phyloP scores from a whole-genome alignment of 2,113 vertebrate genomes.

The Tichodroma muraria region DNA sequence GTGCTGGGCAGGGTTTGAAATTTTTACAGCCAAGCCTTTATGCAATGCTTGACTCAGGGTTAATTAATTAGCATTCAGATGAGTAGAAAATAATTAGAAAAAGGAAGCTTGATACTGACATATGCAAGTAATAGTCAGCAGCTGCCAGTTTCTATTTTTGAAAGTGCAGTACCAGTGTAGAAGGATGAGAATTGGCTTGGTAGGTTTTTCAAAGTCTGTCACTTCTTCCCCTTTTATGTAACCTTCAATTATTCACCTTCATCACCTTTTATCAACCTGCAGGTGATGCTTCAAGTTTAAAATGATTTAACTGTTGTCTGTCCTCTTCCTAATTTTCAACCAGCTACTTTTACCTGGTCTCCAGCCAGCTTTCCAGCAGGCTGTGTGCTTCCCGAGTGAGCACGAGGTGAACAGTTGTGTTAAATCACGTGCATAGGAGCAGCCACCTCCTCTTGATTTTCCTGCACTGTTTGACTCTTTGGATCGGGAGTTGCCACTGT shows the following conservation, averaged over 20 bases:
- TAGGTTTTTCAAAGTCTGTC: background rate
- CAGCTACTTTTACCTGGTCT: background rate
- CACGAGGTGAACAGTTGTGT: background rate
- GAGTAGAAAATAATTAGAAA: background rate
- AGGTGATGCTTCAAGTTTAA: background rate
- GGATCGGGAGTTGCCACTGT: background rate
- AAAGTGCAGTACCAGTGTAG: background rate
- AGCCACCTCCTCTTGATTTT: background rate
- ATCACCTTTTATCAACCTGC: no score
- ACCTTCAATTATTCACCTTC: no score
- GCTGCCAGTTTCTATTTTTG: background rate
- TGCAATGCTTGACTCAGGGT: background rate
- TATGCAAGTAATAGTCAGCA: background rate
- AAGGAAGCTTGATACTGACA: background rate
- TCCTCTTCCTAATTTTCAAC: background rate
- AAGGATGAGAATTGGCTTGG: background rate
- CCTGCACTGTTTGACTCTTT: background rate
- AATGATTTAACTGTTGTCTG: background rate
- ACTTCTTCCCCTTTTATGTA: background rate
- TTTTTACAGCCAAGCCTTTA: background rate
- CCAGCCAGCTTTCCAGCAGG: background rate
- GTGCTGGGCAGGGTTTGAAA: background rate
- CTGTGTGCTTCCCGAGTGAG: background rate
- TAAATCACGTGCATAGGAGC: background rate
- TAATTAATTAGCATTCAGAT: background rate